These are phyloP conservation scores for Adrianichthys oophorus DNA, from an alignment of 2,797 vertebrate species.

Conservation along the genomic window DNA sequence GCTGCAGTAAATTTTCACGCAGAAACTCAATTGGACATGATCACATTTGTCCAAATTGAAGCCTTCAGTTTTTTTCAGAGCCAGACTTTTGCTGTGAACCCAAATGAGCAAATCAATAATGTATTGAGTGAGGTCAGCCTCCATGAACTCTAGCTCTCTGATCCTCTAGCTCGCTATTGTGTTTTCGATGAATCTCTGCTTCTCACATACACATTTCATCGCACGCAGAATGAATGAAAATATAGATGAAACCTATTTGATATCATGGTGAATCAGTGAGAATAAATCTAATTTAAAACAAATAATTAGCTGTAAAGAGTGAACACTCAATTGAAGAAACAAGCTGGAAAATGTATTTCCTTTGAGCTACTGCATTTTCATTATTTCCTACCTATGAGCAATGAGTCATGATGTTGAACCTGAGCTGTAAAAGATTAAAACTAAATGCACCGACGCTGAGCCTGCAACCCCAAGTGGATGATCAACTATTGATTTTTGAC, in stretches of 20 bases:
- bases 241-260: background rate
- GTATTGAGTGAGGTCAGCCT: conserved; percentile 71
- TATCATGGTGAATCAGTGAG: too few relatives aligned
- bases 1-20: background rate
- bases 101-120: conserved; percentile 73
- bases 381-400: conserved; percentile 21
- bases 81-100: conserved; percentile 65
- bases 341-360: background rate
- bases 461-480: conserved; percentile 17
- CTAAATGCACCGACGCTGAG: conserved; percentile 12
- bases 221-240: conserved; percentile 27
- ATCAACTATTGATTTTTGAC: conserved; percentile 61
- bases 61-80: conserved; percentile 62
- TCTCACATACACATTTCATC: conserved; percentile 43
- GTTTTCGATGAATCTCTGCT: conserved; percentile 17
- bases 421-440: conserved; percentile 40
- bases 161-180: conserved; percentile 25
- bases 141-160: conserved; percentile 58
- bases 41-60: conserved; percentile 60
- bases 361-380: conserved; percentile 6
- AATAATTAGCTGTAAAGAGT: background rate
- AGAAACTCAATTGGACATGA: conserved; percentile 39
- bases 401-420: conserved; percentile 22
- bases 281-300: too few relatives aligned
- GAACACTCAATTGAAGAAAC: background rate